Percentiles rank a stretch among this genome's conserved stretches.
Evolutionary conservation across 1,140 invertebrate genomes (phyloP).

Genomic region (Listronotus oregonensis): DNA sequence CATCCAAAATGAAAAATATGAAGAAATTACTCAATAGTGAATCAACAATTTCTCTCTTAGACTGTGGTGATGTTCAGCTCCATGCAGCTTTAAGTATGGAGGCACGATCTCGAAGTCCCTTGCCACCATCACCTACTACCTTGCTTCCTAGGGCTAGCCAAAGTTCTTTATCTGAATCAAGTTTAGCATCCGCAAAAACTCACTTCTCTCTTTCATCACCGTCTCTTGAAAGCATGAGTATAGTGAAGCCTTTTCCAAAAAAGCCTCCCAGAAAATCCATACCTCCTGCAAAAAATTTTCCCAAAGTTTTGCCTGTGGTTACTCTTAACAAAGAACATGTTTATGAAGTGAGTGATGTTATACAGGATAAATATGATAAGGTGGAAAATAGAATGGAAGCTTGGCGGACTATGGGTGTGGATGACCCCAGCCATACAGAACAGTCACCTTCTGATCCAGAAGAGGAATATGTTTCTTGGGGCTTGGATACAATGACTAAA

Average conservation of each 20-base stretch:
- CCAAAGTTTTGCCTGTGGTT: conserved; percentile 17
- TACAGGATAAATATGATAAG: conserved; percentile 63
- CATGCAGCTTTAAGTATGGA: conserved; percentile 75
- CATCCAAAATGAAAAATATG: conserved; percentile 82
- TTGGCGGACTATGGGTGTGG: conserved; percentile 77
- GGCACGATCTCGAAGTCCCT: conserved; percentile 74
- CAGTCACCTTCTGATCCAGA: conserved; percentile 51
- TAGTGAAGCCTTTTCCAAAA: conserved; percentile 23
- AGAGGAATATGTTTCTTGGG: conserved; percentile 52
- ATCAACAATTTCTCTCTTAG: conserved; percentile 64
- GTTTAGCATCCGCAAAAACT: conserved; percentile 43
- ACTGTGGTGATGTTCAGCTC: conserved; percentile 75
- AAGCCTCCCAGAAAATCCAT: conserved; percentile 68
- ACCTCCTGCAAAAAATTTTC: conserved; percentile 55
- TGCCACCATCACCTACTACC: conserved; percentile 69
- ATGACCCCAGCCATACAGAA: conserved; percentile 68
- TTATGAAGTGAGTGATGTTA: conserved; percentile 6
- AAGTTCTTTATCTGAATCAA: conserved; percentile 58
- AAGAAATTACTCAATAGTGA: conserved; percentile 76
- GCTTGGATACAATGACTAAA: conserved; percentile 3
- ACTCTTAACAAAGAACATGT: conserved; percentile 1
- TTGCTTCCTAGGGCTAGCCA: conserved; percentile 35
- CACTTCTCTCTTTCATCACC: conserved; percentile 43
- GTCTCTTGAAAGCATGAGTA: conserved; percentile 9
- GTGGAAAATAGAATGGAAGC: conserved; percentile 73